A percentile compares a stretch with the other conserved stretches of the same genome.
phyloP scores from a whole-genome alignment of 1,140 invertebrate species.

The Sesamia nonagrioides region DNA sequence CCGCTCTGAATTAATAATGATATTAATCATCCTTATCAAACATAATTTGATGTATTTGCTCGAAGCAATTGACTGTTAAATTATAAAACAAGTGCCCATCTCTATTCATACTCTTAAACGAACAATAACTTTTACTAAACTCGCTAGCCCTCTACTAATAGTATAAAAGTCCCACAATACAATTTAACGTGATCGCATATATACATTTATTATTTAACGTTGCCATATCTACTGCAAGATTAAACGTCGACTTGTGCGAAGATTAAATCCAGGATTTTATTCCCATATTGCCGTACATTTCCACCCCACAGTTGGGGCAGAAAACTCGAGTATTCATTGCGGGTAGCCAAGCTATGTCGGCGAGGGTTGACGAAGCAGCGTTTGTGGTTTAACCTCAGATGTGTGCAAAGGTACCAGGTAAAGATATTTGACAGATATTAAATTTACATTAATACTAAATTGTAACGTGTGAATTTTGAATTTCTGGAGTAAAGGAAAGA shows the following conservation, averaged over 20 bases:
- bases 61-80: constrained; percentile 23
- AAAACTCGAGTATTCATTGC: constrained; percentile 84
- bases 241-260: constrained; percentile 80
- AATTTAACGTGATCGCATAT: constrained; percentile 77
- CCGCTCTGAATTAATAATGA: constrained; percentile 22
- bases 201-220: constrained; percentile 81
- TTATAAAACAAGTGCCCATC: constrained; percentile 6
- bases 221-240: constrained; percentile 78
- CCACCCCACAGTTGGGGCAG: constrained; percentile 75
- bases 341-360: constrained; percentile 66
- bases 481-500: background rate
- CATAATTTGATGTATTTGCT: constrained; percentile 25
- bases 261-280: constrained; percentile 84
- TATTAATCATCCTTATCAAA: constrained; percentile 42
- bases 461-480: background rate
- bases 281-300: constrained; percentile 81
- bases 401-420: constrained; percentile 19
- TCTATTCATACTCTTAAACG: constrained; percentile 5
- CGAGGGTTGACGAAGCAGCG: constrained; percentile 63
- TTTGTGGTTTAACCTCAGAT: constrained; percentile 50
- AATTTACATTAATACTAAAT: constrained; percentile 1
- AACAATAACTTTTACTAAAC: constrained; percentile 42
- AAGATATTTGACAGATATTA: constrained; percentile 7
- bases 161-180: constrained; percentile 61
- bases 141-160: constrained; percentile 55